Evolutionary conservation across 2,113 vertebrate species (phyloP).

Genomic region (Callionymus lyra): DNA sequence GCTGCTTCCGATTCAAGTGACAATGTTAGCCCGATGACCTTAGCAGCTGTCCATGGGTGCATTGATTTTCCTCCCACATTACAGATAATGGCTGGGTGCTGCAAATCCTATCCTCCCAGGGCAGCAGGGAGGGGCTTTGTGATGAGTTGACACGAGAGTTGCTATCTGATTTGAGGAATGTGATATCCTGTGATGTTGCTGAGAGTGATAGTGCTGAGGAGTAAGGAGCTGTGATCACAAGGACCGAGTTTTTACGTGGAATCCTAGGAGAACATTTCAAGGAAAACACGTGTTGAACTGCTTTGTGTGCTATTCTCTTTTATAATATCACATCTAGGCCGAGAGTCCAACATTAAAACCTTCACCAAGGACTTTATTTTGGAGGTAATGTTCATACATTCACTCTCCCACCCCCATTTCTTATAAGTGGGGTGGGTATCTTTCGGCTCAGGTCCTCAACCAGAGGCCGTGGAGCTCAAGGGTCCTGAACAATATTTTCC

Average conservation of each 20-base stretch:
- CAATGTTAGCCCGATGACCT: constrained; percentile 64
- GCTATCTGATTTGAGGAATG: constrained; percentile 58
- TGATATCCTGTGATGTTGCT: constrained; percentile 51
- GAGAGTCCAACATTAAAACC: too few species aligned
- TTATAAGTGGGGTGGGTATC: too few species aligned
- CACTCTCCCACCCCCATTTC: too few species aligned
- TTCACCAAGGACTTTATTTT: too few species aligned
- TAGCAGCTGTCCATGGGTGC: constrained; percentile 65
- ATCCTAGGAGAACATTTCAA: background rate
- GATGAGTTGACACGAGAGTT: constrained; percentile 48
- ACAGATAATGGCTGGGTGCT: constrained; percentile 80
- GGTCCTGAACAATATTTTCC: too few species aligned
- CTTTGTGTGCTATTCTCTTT: too few species aligned
- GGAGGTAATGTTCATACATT: too few species aligned
- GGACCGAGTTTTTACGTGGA: constrained; percentile 19
- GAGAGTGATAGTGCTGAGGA: constrained; percentile 43
- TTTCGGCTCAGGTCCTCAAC: too few species aligned
- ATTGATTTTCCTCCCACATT: constrained; percentile 82
- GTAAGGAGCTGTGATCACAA: constrained; percentile 40
- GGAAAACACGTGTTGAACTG: too few species aligned
- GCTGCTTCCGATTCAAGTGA: constrained; percentile 41
- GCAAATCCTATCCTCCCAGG: constrained; percentile 78
- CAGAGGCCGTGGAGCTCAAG: too few species aligned
- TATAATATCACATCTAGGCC: too few species aligned
- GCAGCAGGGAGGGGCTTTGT: constrained; percentile 50